Evolutionary conservation across 1,140 invertebrate genomes (phyloP), one percentile per base, ranked within the genome.

Genomic region (Ephestia elutella): DNA sequence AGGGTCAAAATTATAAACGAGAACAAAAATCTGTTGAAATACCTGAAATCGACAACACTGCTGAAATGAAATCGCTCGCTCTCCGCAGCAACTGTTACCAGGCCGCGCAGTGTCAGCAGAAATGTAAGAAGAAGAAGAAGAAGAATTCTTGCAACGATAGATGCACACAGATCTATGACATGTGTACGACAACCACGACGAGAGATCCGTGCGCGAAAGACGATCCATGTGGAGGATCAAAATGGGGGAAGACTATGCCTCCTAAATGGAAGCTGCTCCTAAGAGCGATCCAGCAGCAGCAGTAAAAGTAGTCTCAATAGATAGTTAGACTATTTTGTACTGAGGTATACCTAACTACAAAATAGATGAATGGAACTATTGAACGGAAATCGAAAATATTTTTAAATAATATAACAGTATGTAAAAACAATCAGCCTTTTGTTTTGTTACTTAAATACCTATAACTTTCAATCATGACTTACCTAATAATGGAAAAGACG

Each of bases 211-310:
- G 38, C n/a, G 38, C 13, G n/a, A 11, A 32, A 32, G 30, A 11
- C 9, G 30, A 32, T 32, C 30, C 30, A 5, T 32, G 30, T 32
- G 30, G 30, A 9, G 11, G 11, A 2, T 5, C 54, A 2, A 70
- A 66, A 21, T 71, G 71, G 54, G 72, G 72, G 2, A 71, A 62
- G 32, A 80, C 75, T 0, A 66, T 74, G 68, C 78, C 78, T 17
- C 75, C 78, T 2, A 32, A 18, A 11, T 80, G 75, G 75, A 50
- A 65, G 38, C 56, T 62, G 18, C 18, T 51, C 38, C 38, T 44
- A 15, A n/a, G 38, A 13, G 38, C 38, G 0, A 44, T 44, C 13
- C 13, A n/a, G 2, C 13, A 44, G 15, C 38, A 44, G 2, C 21
- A 25, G 21, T 25, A 25, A 25, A 25, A n/a, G n/a, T n/a, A n/a